Base-by-base conservation (phyloP, 2,888 invertebrate species). In the Serrognathus titanus region DNA sequence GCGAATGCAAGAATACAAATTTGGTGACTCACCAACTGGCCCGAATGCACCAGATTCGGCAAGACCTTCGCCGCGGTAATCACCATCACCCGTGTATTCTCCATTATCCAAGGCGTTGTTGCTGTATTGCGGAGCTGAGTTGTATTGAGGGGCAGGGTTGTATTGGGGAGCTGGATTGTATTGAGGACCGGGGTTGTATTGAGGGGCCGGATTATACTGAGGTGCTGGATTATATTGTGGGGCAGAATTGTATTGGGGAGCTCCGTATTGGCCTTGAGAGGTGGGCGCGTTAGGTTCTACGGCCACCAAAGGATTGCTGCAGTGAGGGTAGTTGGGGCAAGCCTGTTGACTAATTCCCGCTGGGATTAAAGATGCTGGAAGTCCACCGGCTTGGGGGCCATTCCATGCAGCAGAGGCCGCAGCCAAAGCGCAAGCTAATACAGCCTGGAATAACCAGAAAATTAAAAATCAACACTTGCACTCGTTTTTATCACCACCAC, bases 21-120 rank as follows among this genome's bases (percentile, higher is more conserved):
- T 10, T 16, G 11, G 2, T 10, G 24, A 46, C 24, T 13, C 48
- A 54, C 49, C 54, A 48, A 38, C 12, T 43, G 40, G 3, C 31
- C 54, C 54, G 43, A 35, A 73, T 57, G 78, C 76, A 51, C 76
- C 75, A 65, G 78, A 72, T 67, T 78, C 78, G 43, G 73, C 73
- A 13, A 78, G 69, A 53, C 78, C 78, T 72, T 78, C 78, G 9
- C 77, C 78, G 58, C 69, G 75, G 67, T 75, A 78, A 62, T 78
- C 77, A 45, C 76, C 75, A 64, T 77, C 75, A 51, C 75, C 77
- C 55, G 70, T 72, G 68, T 77, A 76, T 61, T 69, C 73, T 41
- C 75, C 75, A 54, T 66, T 66, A 62, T 75, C 72, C 54, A 76
- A 63, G 52, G 70, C 71, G 56, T 73, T 72, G 45, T 53, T 40